Evolutionary conservation across 1,140 invertebrate genomes (phyloP), one percentile per base, ranked within the genome.

Genomic region (Brachionus sp.): DNA sequence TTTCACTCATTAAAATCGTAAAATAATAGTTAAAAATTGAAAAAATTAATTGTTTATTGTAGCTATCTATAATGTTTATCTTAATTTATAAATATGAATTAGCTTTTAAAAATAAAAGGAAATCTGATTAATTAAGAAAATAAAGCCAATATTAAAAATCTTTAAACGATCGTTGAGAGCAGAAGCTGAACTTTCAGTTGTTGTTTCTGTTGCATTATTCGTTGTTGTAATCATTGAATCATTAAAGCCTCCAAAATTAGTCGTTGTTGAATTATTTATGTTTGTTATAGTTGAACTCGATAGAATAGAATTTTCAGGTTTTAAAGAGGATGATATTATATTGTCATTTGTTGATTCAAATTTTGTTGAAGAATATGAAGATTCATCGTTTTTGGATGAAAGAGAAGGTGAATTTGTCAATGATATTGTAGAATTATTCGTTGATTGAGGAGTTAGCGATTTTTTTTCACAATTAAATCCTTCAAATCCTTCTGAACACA

Each of bases 391-490:
- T 16, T n/a, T 1, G 4, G 44, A 50, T 5, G 44, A 7, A 0
- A 9, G 19, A 9, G 50, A 57, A 57, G 19, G 50, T 50, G 5
- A 10, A 50, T 13, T 50, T 50, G 44, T 50, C 5, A 13, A n/a
- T 50, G 44, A 50, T 50, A 13, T 10, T 1, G 44, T 13, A 25
- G 7, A 19, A 57, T 7, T 57, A 9, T 19, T 57, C 50, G 16
- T n/a, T 19, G 50, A 23, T 19, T 57, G 50, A 57, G 16, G 9
- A 57, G 6, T 19, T 23, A 57, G 9, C 1, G 16, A 9, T 57
- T 57, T 57, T 57, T 57, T 70, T 44, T 70, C 66, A 16, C 66
- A 70, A 39, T 70, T 70, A 19, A 39, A 70, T 2, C 66, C 66
- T 10, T 19, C 16, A 70, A 19, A 70, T 19, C 37, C 37, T 35